Evolutionary conservation across 2,113 vertebrate species (phyloP).

Genomic region (Xiphophorus couchianus): DNA sequence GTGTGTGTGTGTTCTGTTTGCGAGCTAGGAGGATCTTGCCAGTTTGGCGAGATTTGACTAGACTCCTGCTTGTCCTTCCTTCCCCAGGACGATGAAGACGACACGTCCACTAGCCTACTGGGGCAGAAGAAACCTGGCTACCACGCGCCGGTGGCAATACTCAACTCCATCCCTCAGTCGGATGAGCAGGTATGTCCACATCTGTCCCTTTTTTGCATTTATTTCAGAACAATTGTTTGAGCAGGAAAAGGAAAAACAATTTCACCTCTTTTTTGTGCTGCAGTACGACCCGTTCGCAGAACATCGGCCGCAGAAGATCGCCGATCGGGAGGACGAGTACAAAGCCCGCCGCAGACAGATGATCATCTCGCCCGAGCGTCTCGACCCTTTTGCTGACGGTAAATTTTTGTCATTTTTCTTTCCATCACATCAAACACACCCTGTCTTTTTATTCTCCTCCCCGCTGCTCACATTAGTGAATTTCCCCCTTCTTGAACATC

Average conservation of each 20-base stretch:
- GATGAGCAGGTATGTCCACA: constrained; percentile 87
- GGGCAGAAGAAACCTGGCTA: constrained; percentile 98
- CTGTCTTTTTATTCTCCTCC: constrained; percentile 9
- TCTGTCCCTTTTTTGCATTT: background rate
- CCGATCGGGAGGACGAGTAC: constrained; percentile 97
- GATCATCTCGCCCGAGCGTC: constrained; percentile 99
- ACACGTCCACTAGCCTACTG: constrained; percentile 91
- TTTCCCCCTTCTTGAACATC: constrained; percentile 30
- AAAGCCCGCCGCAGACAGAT: constrained; percentile 95
- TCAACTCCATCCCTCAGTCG: constrained; percentile 97
- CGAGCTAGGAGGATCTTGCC: constrained; percentile 57
- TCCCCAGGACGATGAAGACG: constrained; percentile 94
- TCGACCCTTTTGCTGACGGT: constrained; percentile 99
- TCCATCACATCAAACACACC: constrained; percentile 40
- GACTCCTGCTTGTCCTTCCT: constrained; percentile 34
- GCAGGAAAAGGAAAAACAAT: background rate
- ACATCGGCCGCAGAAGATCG: constrained; percentile 94
- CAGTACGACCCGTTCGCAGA: constrained; percentile 99
- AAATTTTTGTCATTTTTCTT: constrained; percentile 74
- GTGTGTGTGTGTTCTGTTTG: constrained; percentile 15
- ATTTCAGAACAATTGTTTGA: background rate
- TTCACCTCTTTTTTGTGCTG: background rate
- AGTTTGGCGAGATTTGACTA: constrained; percentile 52
- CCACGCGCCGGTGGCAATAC: constrained; percentile 95
- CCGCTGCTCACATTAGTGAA: constrained; percentile 44